Evolutionary conservation across 2,888 invertebrate species (phyloP), one percentile per base, ranked within the genome.

Genomic region (Agriotes lineatus): DNA sequence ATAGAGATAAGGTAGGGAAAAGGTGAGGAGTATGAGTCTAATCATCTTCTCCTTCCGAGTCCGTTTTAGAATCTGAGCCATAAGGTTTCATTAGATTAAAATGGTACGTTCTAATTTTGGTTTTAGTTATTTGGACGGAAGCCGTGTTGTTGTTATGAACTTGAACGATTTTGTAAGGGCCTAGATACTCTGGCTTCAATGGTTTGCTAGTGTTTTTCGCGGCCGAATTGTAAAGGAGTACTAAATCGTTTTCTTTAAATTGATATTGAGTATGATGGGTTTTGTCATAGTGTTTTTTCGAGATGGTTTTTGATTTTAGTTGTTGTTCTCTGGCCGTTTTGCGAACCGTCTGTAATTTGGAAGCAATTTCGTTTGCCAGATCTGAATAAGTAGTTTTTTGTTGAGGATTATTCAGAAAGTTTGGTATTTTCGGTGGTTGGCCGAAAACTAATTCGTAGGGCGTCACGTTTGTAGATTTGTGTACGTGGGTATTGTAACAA

Each of bases 261-360:
- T 54, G 20, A 39, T 50, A 50, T 19, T n/a, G 33, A 48, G 48
- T 19, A 42, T 59, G 45, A 56, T 67, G 67, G 7, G 61, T 70
- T 59, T 70, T 70, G 25, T 70, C 70, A 25, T 70, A 70, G n/a
- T 70, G n/a, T 14, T 37, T 39, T 57, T 71, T 68, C n/a, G 52
- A 33, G 44, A 56, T 63, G 4, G 19, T 10, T 65, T 72, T 70
- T 6, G 60, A 37, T 42, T 48, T 19, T 54, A 67, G 9, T 39
- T 66, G 69, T 52, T 72, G 54, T 42, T 72, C 57, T 9, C 52
- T 14, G 1, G 69, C 67, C 6, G 25, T 52, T 56, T 71, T 56
- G 9, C 59, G 16, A 20, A 61, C 19, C 33, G 14, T 54, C 35
- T 62, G 9, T 19, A 69, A 57, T 69, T 66, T 69, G 39, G n/a